phyloP scores from a whole-genome alignment of 2,113 vertebrate genomes.

The Oceanites oceanicus region DNA sequence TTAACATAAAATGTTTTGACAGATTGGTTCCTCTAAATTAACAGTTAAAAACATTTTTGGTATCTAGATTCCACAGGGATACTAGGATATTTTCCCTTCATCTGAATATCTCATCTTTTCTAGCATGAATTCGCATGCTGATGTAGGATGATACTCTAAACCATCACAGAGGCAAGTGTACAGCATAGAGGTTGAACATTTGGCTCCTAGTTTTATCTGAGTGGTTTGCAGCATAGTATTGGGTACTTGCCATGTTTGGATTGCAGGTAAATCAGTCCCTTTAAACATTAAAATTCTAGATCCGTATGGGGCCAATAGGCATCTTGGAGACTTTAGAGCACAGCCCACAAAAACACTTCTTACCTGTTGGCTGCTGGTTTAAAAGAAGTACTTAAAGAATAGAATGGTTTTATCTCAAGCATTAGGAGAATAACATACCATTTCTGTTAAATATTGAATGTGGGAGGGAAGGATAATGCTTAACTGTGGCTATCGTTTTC shows the following conservation, averaged over 20 bases:
- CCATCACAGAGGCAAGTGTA: not conserved
- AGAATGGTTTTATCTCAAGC: not conserved
- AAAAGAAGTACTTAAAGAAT: not conserved
- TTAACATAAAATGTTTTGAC: not conserved
- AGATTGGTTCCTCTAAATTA: not conserved
- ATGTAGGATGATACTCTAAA: not conserved
- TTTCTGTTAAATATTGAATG: not conserved
- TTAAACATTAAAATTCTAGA: not conserved
- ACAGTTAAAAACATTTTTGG: not conserved
- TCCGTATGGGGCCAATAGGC: accelerated
- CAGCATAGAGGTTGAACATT: not conserved
- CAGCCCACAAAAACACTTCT: not conserved
- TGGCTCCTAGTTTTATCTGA: not conserved
- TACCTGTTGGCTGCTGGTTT: not conserved
- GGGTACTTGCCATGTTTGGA: not conserved
- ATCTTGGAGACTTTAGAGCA: not conserved
- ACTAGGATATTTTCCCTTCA: not conserved
- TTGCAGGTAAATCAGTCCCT: not conserved
- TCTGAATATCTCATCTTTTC: not conserved
- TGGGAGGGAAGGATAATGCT: not conserved
- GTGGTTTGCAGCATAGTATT: not conserved
- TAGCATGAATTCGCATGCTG: not conserved
- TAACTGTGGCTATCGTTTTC: accelerated
- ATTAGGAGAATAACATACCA: not conserved
- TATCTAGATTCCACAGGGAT: not conserved